phyloP scores from a whole-genome alignment of 2,113 vertebrate species.

The Anolis sagrei region DNA sequence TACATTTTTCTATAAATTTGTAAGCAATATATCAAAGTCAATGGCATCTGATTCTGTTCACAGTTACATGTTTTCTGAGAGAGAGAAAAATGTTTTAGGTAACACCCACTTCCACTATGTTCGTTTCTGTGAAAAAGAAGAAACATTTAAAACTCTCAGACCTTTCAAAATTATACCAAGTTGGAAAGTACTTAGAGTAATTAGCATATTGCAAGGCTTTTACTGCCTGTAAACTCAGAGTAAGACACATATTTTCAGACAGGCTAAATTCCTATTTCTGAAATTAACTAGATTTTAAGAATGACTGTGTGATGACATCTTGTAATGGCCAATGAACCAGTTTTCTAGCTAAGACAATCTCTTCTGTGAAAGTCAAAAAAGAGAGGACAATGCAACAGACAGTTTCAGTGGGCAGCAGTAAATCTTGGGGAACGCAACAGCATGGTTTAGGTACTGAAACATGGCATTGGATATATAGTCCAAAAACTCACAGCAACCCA shows the following conservation, averaged over 20 bases:
- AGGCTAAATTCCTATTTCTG: not conserved
- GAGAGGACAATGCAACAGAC: no score
- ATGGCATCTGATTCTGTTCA: conserved; percentile 25
- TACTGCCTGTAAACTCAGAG: not conserved
- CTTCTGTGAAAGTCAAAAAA: no score
- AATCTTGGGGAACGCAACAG: no score
- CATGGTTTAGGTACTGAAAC: no score
- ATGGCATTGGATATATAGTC: no score
- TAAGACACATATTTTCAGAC: not conserved
- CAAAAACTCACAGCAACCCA: no score
- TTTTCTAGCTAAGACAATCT: not conserved
- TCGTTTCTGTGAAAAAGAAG: conserved; percentile 1
- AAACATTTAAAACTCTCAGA: conserved; percentile 51
- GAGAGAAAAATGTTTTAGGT: conserved; percentile 46
- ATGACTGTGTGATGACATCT: not conserved
- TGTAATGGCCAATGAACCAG: not conserved
- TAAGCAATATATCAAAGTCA: conserved; percentile 53
- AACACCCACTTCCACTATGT: conserved; percentile 39
- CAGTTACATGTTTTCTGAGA: conserved; percentile 49
- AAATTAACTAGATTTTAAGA: not conserved
- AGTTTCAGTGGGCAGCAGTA: no score
- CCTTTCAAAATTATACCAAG: conserved; percentile 33
- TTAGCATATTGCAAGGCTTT: conserved; percentile 30
- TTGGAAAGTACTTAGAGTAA: not conserved
- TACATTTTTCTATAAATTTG: conserved; percentile 21